These are phyloP conservation scores for Cosmia pyralina DNA, from an alignment of 2,888 invertebrate genomes.

Conservation along the genomic window DNA sequence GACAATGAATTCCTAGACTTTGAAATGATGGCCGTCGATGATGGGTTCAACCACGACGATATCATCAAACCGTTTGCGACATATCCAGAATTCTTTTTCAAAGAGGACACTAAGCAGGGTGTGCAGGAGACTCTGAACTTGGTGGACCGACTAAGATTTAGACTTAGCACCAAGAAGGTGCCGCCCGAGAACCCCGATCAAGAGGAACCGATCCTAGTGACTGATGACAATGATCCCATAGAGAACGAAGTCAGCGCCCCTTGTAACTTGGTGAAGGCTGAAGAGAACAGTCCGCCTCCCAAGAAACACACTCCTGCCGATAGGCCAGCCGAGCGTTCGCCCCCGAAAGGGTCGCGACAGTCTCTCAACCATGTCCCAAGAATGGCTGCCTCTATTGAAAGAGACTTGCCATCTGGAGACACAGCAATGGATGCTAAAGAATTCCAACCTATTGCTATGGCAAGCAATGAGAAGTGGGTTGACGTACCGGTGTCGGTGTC, in stretches of 20 bases:
- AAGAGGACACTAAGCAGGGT: conserved; percentile 94
- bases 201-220: conserved; percentile 74
- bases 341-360: conserved; percentile 67
- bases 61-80: conserved; percentile 92
- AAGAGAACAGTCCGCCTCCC: conserved; percentile 67
- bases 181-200: conserved; percentile 85
- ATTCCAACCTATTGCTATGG: conserved; percentile 73
- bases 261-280: conserved; percentile 72
- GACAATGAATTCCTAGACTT: conserved; percentile 92
- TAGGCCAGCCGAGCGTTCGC: conserved; percentile 61
- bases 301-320: conserved; percentile 66
- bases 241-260: conserved; percentile 68
- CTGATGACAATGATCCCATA: conserved; percentile 69
- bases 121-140: conserved; percentile 95
- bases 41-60: conserved; percentile 92
- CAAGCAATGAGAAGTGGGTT: conserved; percentile 79
- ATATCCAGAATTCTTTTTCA: conserved; percentile 92
- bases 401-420: conserved; percentile 66
- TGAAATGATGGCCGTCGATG: conserved; percentile 91
- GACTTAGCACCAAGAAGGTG: conserved; percentile 92
- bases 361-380: conserved; percentile 70
- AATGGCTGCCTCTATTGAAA: conserved; percentile 50
- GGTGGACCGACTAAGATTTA: conserved; percentile 95
- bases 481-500: conserved; percentile 69
- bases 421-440: conserved; percentile 67